Conservation (phyloP, 2,797 vertebrate species). For the Peromyscus attwateri region DNA sequence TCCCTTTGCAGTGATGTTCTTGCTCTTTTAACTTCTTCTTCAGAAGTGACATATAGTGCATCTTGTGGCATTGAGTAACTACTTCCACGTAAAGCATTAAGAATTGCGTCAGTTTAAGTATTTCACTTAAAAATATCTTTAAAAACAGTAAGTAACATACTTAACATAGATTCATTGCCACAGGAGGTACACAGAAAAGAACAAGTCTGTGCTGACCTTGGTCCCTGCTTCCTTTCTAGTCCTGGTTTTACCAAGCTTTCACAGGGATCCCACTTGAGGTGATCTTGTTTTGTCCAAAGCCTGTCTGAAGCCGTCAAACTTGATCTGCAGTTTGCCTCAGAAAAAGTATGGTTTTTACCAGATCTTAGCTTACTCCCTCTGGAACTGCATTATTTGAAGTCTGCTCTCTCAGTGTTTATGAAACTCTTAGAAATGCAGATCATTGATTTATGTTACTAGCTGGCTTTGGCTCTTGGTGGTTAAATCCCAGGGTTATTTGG, state of each 20-base stretch:
- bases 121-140: conserved; percentile 39
- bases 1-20: not conserved
- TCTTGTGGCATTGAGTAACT: conserved; percentile 31
- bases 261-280: not conserved
- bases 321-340: conserved; percentile 1
- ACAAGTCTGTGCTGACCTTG: not conserved
- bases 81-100: conserved; percentile 37
- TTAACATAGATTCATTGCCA: not conserved
- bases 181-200: not conserved
- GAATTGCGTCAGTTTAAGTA: conserved; percentile 35
- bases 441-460: not conserved
- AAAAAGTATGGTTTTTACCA: not conserved
- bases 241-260: not conserved
- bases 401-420: not conserved
- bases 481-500: conserved; percentile 93
- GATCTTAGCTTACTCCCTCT: not conserved
- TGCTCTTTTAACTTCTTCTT: not conserved
- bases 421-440: not conserved
- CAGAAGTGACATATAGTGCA: not conserved
- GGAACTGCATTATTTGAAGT: conserved; percentile 49
- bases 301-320: conserved; percentile 1
- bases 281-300: not conserved
- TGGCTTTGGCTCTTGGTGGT: conserved; percentile 70
- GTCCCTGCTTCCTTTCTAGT: not conserved
- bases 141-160: not conserved